Base-by-base conservation (phyloP, 2,888 invertebrate genomes). In the Neocrepidodera transversa region DNA sequence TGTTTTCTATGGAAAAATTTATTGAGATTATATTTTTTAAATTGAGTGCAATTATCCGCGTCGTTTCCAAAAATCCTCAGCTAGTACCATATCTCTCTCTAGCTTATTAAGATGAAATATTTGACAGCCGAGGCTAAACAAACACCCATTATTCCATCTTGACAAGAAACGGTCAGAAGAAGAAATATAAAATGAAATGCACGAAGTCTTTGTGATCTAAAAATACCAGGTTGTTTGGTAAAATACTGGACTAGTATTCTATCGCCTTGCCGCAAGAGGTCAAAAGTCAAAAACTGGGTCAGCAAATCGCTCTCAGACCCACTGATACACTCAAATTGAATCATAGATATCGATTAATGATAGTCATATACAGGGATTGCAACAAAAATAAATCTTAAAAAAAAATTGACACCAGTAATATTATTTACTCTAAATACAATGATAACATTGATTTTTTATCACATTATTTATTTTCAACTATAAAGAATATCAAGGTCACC, bases 211-310 rank as follows among this genome's bases (percentile, higher is more conserved):
- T 38, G 38, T 38, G 38, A n/a, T 38, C 38, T 38, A 48, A 32
- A 28, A 48, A 48, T 14, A 38, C 5, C 10, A n/a, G 23, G 38
- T 14, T 38, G 23, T 18, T 23, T 50, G 23, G 23, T 50, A 16
- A 50, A 49, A 23, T 35, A 50, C n/a, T 17, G 38, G 38, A 38
- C 38, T 38, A 17, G 38, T 38, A 38, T 38, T 38, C 38, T 38
- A 38, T 38, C 38, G 38, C 38, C 38, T 54, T 54, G 30, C 56
- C 51, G 36, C 48, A 8, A 40, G 54, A 59, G 59, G 54, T 59
- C 59, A 53, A 23, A 59, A 54, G 59, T 59, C 59, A 59, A 43
- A 50, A 59, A 28, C 49, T 59, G 54, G 59, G 59, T 59, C 59
- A 54, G 30, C 32, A 28, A 47, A 58, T 58, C 23, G 48, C 53